Evolutionary conservation across 2,113 vertebrate species (phyloP), one percentile per base, ranked within the genome.

Genomic region (Eurystomus gularis): DNA sequence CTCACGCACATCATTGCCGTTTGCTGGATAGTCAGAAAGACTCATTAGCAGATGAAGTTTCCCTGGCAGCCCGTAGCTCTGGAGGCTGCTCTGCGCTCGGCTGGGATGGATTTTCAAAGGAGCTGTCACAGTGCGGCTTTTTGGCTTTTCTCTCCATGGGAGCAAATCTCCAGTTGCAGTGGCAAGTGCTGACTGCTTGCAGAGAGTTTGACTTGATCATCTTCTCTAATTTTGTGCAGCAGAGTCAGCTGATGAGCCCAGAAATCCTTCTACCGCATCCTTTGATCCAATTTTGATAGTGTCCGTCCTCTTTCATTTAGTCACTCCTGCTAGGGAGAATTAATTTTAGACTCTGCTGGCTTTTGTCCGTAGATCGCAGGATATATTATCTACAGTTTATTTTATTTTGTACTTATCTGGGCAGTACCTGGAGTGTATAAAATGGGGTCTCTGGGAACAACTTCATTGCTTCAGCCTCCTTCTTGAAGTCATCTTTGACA

Each of bases 401-500:
- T 93, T 90, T 73, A 73, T 80, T 95, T 90, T 75, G 60, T 51
- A 60, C 65, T 96, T 60, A 60, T 90, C 92, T 71, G 80, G 68
- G 82, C 68, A 81, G 88, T 80, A 92, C 75, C 90, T 90, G 85
- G 82, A 86, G 92, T 86, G 79, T 65, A 64, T 91, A 91, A 94
- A 96, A 85, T 42, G 58, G 92, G 71, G 65, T 80, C 85, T 94
- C 49, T 78, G 80, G 94, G 79, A 95, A 80, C 76, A 78, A 48
- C 72, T 86, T 93, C 33, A 90, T 88, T 97, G 79, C 90, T 88
- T 82, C 81, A 87, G 73, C n/a, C 86, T 89, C 76, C 90, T 92
- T 66, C 84, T 73, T 66, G 81, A 69, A 91, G 81, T 44, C 76
- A 70, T 46, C 75, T 76, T 51, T 72, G 91, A 75, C 1, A 0